Percentiles rank a stretch among this genome's conserved stretches.
Evolutionary conservation across 2,797 vertebrate species (phyloP).

Genomic region (Pempheris klunzingeri): DNA sequence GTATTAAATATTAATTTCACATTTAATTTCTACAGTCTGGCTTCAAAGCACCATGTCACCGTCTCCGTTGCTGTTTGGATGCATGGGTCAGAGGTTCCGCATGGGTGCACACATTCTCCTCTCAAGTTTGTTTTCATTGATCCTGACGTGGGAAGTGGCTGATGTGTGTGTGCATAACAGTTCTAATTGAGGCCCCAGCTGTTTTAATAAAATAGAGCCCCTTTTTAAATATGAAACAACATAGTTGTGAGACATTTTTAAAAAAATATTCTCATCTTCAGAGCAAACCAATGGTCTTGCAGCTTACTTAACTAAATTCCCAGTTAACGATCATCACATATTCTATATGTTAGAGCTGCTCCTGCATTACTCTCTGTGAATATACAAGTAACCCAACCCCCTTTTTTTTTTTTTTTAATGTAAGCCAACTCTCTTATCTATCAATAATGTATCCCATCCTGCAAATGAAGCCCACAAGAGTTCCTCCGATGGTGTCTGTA

Average conservation of each 20-base stretch:
- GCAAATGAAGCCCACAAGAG: slow-evolving; percentile 52
- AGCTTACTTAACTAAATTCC: neutral
- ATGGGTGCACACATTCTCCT: too few relatives aligned
- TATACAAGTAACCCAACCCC: slow-evolving; percentile 35
- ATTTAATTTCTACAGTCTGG: too few relatives aligned
- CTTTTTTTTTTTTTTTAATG: slow-evolving; percentile 25
- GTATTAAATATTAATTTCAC: too few relatives aligned
- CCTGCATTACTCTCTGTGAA: slow-evolving; percentile 34
- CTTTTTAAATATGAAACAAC: neutral
- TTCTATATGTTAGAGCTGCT: slow-evolving; percentile 7
- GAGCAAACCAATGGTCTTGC: too few relatives aligned
- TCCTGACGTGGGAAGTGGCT: too few relatives aligned
- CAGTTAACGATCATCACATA: slow-evolving; percentile 1
- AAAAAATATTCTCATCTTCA: neutral
- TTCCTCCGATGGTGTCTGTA: slow-evolving; percentile 3
- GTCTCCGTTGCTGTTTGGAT: too few relatives aligned
- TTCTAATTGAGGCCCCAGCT: too few relatives aligned
- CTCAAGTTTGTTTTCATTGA: too few relatives aligned
- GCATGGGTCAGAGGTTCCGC: too few relatives aligned
- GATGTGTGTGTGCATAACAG: too few relatives aligned
- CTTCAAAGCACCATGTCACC: too few relatives aligned
- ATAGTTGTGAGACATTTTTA: neutral
- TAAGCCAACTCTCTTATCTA: slow-evolving; percentile 36
- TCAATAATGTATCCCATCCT: slow-evolving; percentile 62
- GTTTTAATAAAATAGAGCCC: neutral